phyloP scores from a whole-genome alignment of 2,888 invertebrate genomes.

The Diaphora mendica region DNA sequence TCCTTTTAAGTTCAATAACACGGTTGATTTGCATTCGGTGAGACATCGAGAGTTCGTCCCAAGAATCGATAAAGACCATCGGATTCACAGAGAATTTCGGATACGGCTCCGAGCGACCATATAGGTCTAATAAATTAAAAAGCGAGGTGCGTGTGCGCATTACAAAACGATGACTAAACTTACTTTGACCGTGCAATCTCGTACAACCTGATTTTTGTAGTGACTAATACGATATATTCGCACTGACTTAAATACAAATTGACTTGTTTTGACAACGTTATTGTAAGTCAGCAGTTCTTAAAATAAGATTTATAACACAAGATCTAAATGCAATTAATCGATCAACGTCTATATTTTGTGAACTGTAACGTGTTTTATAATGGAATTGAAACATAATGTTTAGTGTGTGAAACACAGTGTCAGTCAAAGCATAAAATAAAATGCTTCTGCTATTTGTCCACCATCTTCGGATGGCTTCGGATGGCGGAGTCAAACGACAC shows the following conservation, averaged over 20 bases:
- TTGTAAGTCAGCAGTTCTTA: background rate
- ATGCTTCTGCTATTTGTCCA: background rate
- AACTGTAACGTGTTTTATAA: background rate
- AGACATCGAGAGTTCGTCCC: slow-evolving; percentile 42
- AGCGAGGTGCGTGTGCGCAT: slow-evolving; percentile 73
- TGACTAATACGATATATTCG: slow-evolving; percentile 51
- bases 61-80: slow-evolving; percentile 50
- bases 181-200: slow-evolving; percentile 54
- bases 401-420: background rate
- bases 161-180: slow-evolving; percentile 79
- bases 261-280: slow-evolving; percentile 5
- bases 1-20: slow-evolving; percentile 48
- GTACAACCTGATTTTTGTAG: slow-evolving; percentile 55
- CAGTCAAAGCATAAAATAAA: background rate
- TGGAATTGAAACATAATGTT: background rate
- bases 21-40: slow-evolving; percentile 47
- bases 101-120: slow-evolving; percentile 57
- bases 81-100: slow-evolving; percentile 53
- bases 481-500: background rate
- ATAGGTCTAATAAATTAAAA: slow-evolving; percentile 69
- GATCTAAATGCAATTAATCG: background rate
- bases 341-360: background rate
- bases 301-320: background rate
- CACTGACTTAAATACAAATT: slow-evolving; percentile 9
- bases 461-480: background rate